These are phyloP conservation scores for Acipenser ruthenus DNA, from an alignment of 2,797 vertebrate genomes.

Conservation along the genomic window DNA sequence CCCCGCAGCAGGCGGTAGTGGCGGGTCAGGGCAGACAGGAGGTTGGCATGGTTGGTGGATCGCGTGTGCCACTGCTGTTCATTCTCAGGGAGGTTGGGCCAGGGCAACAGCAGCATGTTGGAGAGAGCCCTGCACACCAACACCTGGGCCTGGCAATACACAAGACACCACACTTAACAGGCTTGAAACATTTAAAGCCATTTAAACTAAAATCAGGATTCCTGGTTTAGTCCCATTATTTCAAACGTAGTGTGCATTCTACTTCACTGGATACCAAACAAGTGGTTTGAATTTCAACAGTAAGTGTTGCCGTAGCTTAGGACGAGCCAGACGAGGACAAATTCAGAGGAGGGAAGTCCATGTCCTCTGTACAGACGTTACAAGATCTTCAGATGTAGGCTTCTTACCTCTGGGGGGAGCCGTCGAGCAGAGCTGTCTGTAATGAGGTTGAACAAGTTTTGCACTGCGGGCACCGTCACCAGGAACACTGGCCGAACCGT, in stretches of 20 bases:
- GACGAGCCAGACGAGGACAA: too few relatives aligned
- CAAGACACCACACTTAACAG: slow-evolving; percentile 5
- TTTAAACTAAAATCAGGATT: background rate
- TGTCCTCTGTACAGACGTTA: too few relatives aligned
- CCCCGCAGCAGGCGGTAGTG: slow-evolving; percentile 78
- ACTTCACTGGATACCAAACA: too few relatives aligned
- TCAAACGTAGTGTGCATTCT: background rate
- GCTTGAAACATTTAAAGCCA: background rate
- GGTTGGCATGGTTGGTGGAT: slow-evolving; percentile 79
- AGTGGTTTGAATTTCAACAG: too few relatives aligned
- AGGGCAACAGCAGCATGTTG: slow-evolving; percentile 86
- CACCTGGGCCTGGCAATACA: slow-evolving; percentile 71
- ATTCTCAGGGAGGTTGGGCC: slow-evolving; percentile 84
- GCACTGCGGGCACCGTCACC: slow-evolving; percentile 81
- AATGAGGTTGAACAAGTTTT: slow-evolving; percentile 89
- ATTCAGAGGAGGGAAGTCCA: too few relatives aligned
- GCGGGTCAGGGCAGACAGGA: slow-evolving; percentile 78
- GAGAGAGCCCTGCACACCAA: slow-evolving; percentile 87
- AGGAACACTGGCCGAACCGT: slow-evolving; percentile 90
- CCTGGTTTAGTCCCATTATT: background rate
- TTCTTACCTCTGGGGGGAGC: slow-evolving; percentile 77
- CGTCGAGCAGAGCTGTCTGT: slow-evolving; percentile 75
- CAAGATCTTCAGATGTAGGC: too few relatives aligned
- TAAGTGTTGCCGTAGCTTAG: too few relatives aligned
- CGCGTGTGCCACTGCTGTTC: slow-evolving; percentile 94